A percentile compares a stretch with the other conserved stretches of the same genome.
These are phyloP conservation scores for Trialeurodes vaporariorum DNA, from an alignment of 1,140 invertebrate genomes.

Conservation along the genomic window DNA sequence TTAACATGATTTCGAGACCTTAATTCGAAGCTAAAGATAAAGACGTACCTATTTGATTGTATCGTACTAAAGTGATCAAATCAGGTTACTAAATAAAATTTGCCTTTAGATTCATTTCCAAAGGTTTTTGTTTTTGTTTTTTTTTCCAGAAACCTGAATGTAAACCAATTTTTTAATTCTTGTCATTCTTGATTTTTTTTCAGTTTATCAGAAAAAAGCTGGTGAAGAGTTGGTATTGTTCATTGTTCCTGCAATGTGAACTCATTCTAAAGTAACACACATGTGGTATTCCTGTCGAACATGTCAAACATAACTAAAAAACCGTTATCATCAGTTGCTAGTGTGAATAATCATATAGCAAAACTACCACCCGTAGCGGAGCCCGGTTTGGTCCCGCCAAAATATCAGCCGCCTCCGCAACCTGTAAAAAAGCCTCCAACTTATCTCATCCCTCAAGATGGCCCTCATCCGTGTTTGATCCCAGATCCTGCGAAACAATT, in stretches of 20 bases:
- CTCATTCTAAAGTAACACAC: neutral
- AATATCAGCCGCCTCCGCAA: neutral
- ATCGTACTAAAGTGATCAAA: neutral
- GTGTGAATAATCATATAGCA: neutral
- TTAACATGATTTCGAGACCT: too few relatives aligned
- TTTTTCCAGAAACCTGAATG: neutral
- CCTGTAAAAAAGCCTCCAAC: neutral
- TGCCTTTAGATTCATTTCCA: neutral
- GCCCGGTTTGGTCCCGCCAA: neutral
- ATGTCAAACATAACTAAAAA: constrained; percentile 1
- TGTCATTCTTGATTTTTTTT: neutral
- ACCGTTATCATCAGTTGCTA: neutral
- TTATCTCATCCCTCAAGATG: neutral
- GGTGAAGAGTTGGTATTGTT: neutral
- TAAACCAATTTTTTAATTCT: neutral
- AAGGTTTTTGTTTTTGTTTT: neutral
- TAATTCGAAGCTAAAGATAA: too few relatives aligned
- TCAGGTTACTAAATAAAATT: neutral
- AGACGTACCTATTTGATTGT: too few relatives aligned
- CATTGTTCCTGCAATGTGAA: neutral
- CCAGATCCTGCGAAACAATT: neutral
- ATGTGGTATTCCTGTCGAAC: neutral
- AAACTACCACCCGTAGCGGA: neutral
- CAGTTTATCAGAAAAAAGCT: neutral
- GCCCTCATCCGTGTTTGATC: neutral